Percentiles rank a stretch among this genome's conserved stretches.
These are phyloP conservation scores for Orycteropus afer DNA, from an alignment of 2,113 vertebrate species.

Conservation along the genomic window DNA sequence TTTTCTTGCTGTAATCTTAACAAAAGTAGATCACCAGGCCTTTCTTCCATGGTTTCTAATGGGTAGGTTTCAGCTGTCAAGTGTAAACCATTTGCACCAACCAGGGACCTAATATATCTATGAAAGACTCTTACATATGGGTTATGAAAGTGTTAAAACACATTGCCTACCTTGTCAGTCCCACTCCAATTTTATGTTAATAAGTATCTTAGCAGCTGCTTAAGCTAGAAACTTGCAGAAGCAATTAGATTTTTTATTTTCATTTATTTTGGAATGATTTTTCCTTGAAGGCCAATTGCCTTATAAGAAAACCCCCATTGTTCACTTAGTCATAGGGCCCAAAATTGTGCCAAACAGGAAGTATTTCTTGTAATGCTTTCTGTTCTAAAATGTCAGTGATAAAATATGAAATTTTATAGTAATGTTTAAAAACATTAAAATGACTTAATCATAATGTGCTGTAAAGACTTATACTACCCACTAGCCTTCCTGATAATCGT, in stretches of 20 bases:
- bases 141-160: too few relatives aligned
- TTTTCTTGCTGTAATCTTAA: too few relatives aligned
- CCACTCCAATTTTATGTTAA: not conserved
- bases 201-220: not conserved
- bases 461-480: not conserved
- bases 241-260: not conserved
- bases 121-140: too few relatives aligned
- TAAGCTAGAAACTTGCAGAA: not conserved
- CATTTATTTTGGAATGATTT: not conserved
- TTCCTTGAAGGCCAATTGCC: not conserved
- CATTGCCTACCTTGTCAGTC: not conserved
- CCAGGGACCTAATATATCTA: not conserved
- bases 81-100: not conserved
- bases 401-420: not conserved
- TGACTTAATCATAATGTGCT: not conserved
- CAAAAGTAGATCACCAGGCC: too few relatives aligned
- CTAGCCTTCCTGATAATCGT: not conserved
- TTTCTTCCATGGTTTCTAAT: too few relatives aligned
- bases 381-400: not conserved
- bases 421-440: not conserved
- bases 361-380: not conserved
- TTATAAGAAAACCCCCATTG: not conserved
- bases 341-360: not conserved
- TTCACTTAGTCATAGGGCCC: not conserved
- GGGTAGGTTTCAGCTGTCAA: not conserved